Base-by-base conservation (phyloP, 1,140 invertebrate genomes). In the Medauroidea extradentata region DNA sequence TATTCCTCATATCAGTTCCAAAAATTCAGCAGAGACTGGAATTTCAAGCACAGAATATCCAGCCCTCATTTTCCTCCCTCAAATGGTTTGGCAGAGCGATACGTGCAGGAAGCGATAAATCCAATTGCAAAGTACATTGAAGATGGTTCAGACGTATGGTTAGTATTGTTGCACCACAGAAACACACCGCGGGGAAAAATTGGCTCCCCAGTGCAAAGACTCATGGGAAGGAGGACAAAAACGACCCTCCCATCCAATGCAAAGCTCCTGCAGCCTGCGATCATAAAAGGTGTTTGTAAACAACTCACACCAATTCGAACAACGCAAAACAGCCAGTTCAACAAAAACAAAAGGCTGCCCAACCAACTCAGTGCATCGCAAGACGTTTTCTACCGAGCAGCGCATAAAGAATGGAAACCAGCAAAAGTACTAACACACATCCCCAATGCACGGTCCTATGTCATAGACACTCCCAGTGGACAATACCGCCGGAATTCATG, bases 21-120 rank as follows among this genome's bases (percentile, higher is more conserved):
- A 56, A 3, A 13, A 2, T 56, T 56, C 29, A 14, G 23, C 2
- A 11, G 25, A 50, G 48, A 56, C 5, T 56, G 54, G 43, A 24
- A 16, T 11, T 53, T 53, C 21, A 16, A 53, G 14, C 52, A 41
- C 19, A 38, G 29, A 9, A 53, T 34, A 19, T 53, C 52, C 16
- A 56, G 52, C 34, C 43, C 43, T 9, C 43, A 53, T 23, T 53
- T 53, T 42, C 59, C 59, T 24, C 24, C 43, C 23, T 57, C 43
- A 44, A 61, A 61, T 46, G 60, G 60, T 4, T 39, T 59, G 27
- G 55, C 53, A 14, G 60, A 61, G 23, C 25, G 60, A 4, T 60
- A 59, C 24, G 55, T 61, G 2, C 60, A 61, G 24, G 46, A 59
- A 42, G 46, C 63, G 7, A 65, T 63, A 46, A 38, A 21, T n/a